phyloP scores from a whole-genome alignment of 2,113 vertebrate genomes.

The Nesoenas mayeri region DNA sequence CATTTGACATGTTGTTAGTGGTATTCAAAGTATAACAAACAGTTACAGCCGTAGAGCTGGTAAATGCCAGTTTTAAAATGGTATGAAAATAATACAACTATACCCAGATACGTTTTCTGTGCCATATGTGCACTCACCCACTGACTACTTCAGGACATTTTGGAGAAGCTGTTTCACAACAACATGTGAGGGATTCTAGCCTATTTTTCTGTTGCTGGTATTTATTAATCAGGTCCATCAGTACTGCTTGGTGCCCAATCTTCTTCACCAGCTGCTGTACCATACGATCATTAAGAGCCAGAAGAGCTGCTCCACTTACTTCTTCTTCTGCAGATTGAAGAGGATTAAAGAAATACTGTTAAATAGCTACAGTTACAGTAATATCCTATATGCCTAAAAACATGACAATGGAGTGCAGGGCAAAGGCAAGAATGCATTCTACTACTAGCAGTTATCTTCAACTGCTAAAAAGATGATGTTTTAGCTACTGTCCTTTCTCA shows the following conservation, averaged over 20 bases:
- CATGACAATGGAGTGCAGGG: neutral
- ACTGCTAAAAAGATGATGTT: neutral
- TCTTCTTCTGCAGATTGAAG: slow-evolving; percentile 73
- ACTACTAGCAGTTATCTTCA: neutral
- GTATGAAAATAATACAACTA: neutral
- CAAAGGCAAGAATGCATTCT: neutral
- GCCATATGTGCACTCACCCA: slow-evolving; percentile 48
- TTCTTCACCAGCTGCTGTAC: slow-evolving; percentile 79
- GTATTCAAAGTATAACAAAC: neutral
- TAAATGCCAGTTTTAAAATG: neutral
- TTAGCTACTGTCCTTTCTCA: neutral
- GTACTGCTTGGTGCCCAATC: slow-evolving; percentile 77
- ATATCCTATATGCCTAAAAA: neutral
- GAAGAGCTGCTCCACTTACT: slow-evolving; percentile 71
- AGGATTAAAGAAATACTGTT: neutral
- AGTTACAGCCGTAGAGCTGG: neutral
- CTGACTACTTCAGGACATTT: neutral
- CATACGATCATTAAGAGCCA: slow-evolving; percentile 77
- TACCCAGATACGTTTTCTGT: neutral
- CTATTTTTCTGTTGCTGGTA: slow-evolving; percentile 52
- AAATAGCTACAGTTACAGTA: neutral
- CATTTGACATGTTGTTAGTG: neutral
- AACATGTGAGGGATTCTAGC: neutral
- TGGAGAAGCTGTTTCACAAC: neutral
- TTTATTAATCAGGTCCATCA: slow-evolving; percentile 76